Conservation (phyloP, 2,113 vertebrate genomes). For the Myodes glareolus region DNA sequence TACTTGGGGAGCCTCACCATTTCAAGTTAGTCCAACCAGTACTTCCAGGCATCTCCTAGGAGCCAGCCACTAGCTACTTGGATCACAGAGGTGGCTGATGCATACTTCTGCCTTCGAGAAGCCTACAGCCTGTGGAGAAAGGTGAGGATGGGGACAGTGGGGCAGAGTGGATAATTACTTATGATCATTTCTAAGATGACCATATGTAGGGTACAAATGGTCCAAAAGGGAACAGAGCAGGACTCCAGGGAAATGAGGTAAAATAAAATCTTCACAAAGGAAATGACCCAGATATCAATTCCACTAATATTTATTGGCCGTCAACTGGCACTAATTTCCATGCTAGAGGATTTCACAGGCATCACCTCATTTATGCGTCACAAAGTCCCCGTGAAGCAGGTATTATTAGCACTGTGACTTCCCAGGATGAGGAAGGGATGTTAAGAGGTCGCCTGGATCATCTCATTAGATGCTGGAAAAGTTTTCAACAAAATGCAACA, state of each 20-base stretch:
- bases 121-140: background rate
- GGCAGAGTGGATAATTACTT: background rate
- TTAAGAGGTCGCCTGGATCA: background rate
- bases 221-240: background rate
- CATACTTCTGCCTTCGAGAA: background rate
- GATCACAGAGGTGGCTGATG: background rate
- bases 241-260: background rate
- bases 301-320: constrained; percentile 32
- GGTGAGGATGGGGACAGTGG: background rate
- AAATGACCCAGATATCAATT: constrained; percentile 38
- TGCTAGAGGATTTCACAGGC: constrained; percentile 57
- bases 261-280: constrained; percentile 24
- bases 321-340: constrained; percentile 35
- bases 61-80: background rate
- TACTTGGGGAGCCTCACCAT: too few relatives aligned
- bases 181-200: background rate
- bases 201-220: background rate
- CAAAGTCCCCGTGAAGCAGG: background rate
- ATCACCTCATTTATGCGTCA: constrained; percentile 37
- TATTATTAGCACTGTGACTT: constrained; percentile 52
- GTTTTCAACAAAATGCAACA: too few relatives aligned
- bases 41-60: background rate
- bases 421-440: constrained; percentile 16
- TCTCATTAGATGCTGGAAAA: too few relatives aligned
- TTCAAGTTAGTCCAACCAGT: background rate